Conservation (phyloP, 2,888 invertebrate species). For the Macropis europaea region DNA sequence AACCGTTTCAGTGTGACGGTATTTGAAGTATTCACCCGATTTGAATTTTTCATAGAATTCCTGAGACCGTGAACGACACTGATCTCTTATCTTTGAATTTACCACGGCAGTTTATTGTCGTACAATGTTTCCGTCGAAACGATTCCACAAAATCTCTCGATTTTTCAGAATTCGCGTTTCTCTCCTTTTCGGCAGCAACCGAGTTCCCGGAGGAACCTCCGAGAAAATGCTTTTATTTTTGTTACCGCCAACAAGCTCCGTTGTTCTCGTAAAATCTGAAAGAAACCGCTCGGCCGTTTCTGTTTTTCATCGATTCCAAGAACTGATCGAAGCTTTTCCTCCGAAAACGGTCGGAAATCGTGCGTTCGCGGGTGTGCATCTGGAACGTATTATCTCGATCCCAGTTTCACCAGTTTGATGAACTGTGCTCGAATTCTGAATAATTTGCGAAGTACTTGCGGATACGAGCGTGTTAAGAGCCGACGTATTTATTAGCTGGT, state of each 20-base stretch:
- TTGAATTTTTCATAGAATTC: no score
- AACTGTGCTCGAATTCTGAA: conserved; percentile 21
- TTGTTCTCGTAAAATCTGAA: not conserved
- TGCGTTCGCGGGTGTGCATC: not conserved
- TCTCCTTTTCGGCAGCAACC: not conserved
- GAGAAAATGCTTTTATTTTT: not conserved
- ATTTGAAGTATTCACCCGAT: no score
- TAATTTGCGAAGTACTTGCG: conserved; percentile 43
- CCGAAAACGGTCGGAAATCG: conserved; percentile 13
- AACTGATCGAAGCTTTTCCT: not conserved
- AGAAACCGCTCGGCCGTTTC: not conserved
- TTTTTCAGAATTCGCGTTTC: no score
- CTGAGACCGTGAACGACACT: no score
- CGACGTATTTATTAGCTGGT: conserved; percentile 35
- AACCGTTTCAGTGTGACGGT: no score
- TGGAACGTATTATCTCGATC: conserved; percentile 23
- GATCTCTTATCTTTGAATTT: no score
- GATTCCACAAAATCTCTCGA: no score
- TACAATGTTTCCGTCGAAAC: no score
- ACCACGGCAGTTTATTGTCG: no score
- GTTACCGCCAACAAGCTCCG: not conserved
- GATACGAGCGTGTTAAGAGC: conserved; percentile 12
- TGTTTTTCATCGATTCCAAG: conserved; percentile 5
- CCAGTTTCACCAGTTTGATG: not conserved
- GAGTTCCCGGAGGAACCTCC: not conserved